Evolutionary conservation across 2,888 invertebrate species (phyloP).

Genomic region (Hemicrepidius hirtus): DNA sequence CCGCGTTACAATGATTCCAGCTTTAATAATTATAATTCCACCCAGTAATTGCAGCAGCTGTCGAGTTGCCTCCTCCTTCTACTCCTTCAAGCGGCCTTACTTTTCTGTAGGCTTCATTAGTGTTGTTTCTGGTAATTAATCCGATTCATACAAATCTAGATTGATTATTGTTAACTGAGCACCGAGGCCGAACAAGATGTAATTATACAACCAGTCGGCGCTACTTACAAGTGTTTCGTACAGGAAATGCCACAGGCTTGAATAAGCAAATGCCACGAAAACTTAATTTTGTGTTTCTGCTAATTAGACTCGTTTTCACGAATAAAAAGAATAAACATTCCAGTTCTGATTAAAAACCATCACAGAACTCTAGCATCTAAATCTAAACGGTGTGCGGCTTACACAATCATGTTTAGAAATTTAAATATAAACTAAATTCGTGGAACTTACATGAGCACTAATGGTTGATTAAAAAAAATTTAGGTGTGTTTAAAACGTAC

Average conservation of each 20-base stretch:
- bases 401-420: too few relatives aligned
- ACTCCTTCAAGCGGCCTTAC: constrained; percentile 1
- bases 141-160: constrained; percentile 29
- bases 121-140: constrained; percentile 35
- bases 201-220: constrained; percentile 9
- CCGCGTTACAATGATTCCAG: constrained; percentile 24
- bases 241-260: constrained; percentile 8
- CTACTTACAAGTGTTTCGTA: background rate
- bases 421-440: too few relatives aligned
- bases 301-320: constrained; percentile 4
- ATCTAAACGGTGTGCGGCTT: too few relatives aligned
- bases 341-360: too few relatives aligned
- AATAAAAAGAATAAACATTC: background rate
- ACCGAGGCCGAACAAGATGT: constrained; percentile 15
- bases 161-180: constrained; percentile 27
- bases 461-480: too few relatives aligned
- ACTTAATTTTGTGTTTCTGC: constrained; percentile 1
- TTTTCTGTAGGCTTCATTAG: constrained; percentile 34
- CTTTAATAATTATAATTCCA: constrained; percentile 32
- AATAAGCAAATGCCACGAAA: constrained; percentile 2
- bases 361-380: too few relatives aligned
- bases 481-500: too few relatives aligned
- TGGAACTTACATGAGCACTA: too few relatives aligned
- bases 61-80: background rate
- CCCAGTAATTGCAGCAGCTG: constrained; percentile 38